Percentiles rank a stretch among this genome's conserved stretches.
Evolutionary conservation across 2,888 invertebrate species (phyloP).

Genomic region (Lasioglossum pauxillum): DNA sequence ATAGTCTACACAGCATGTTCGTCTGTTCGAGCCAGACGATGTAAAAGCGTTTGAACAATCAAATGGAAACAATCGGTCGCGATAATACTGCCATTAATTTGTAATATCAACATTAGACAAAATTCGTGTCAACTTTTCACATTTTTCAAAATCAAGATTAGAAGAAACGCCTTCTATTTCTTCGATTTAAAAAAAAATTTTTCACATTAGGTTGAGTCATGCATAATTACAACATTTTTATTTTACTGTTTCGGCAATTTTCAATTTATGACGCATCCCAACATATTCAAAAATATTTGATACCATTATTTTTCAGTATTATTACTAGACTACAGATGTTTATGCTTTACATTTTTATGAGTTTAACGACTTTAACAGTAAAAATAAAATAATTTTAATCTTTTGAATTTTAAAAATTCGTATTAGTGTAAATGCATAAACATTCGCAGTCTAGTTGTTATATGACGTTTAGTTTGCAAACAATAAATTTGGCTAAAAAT

Average conservation of each 20-base stretch:
- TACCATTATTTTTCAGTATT: not conserved
- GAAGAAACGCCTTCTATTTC: not conserved
- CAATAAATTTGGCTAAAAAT: not conserved
- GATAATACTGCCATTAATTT: constrained; percentile 12
- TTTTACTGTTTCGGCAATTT: not conserved
- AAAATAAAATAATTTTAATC: not conserved
- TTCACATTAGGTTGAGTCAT: not conserved
- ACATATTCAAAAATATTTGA: not conserved
- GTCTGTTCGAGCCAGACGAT: constrained; percentile 51
- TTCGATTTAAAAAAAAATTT: not conserved
- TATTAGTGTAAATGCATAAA: not conserved
- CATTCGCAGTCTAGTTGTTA: not conserved
- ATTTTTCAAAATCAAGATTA: not conserved
- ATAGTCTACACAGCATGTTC: constrained; percentile 81
- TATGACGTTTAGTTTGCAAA: not conserved
- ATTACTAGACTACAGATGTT: constrained; percentile 1
- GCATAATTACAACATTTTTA: not conserved
- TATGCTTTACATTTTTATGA: not conserved
- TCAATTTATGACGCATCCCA: not conserved
- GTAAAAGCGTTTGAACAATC: constrained; percentile 42
- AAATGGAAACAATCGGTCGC: constrained; percentile 43
- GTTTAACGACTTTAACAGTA: not conserved
- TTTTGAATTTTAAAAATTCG: not conserved
- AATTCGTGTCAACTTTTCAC: constrained; percentile 2
- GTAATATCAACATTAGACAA: not conserved